phyloP scores from a whole-genome alignment of 2,113 vertebrate species.

The Pseudorhombus dupliciocellatus region DNA sequence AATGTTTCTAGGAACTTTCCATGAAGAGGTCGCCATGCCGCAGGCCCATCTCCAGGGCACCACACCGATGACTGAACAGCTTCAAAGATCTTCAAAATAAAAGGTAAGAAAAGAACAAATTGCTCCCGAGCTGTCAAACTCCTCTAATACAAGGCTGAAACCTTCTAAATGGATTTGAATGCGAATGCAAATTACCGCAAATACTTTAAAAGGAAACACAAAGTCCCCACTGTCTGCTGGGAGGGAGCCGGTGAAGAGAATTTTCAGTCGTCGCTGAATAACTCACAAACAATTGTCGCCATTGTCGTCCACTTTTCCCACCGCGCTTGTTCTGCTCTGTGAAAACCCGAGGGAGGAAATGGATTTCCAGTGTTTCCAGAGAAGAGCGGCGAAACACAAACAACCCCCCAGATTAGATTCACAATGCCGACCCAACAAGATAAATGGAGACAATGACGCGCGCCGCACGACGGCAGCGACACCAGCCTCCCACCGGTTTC shows the following conservation, averaged over 20 bases:
- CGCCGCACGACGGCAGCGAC: conserved; percentile 8
- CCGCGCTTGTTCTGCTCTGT: not conserved
- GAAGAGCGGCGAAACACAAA: conserved; percentile 19
- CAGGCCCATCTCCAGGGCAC: no score
- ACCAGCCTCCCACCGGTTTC: not conserved
- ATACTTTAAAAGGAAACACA: not conserved
- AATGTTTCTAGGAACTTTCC: no score
- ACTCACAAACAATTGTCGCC: not conserved
- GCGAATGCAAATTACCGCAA: not conserved
- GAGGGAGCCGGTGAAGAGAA: not conserved
- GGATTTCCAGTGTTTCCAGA: not conserved
- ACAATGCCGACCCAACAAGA: conserved; percentile 14
- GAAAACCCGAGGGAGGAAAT: conserved; percentile 1
- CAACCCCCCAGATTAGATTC: conserved; percentile 2
- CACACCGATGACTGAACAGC: no score
- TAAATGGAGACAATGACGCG: conserved; percentile 29
- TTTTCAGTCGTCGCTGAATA: not conserved
- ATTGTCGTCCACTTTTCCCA: not conserved
- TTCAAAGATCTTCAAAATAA: no score
- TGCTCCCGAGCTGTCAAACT: not conserved
- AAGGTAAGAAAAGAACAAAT: no score
- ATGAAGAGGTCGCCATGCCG: no score
- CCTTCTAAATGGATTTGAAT: not conserved
- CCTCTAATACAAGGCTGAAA: not conserved
- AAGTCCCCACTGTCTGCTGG: not conserved